These are phyloP conservation scores for Phortica okadai DNA, from an alignment of 2,888 invertebrate genomes.

Conservation along the genomic window DNA sequence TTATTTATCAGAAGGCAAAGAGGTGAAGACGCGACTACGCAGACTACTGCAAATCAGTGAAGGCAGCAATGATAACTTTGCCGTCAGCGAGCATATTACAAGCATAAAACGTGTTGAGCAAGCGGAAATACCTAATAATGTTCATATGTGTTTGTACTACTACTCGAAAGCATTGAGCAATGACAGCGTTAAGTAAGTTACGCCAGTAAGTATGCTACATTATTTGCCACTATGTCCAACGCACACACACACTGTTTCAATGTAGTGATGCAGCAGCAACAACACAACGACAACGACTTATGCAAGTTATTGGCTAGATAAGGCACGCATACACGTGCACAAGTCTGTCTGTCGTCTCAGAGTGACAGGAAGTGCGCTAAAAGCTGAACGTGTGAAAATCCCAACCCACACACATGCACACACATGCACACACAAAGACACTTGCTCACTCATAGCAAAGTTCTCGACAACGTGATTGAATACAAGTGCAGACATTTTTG, in stretches of 20 bases:
- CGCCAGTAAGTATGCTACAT: conserved; percentile 49
- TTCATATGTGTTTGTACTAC: neutral
- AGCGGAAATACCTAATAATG: neutral
- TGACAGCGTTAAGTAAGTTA: conserved; percentile 5
- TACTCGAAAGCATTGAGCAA: neutral
- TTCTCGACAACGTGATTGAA: too few relatives aligned
- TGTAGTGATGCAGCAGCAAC: too few relatives aligned
- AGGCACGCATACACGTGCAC: conserved; percentile 59
- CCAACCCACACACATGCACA: conserved; percentile 27
- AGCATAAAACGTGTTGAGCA: conserved; percentile 11
- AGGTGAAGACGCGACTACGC: too few relatives aligned
- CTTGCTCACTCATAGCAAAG: neutral
- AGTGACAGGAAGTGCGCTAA: conserved; percentile 45
- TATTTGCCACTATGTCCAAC: conserved; percentile 51
- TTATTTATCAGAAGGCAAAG: too few relatives aligned
- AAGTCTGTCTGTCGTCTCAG: neutral
- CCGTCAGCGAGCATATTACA: neutral
- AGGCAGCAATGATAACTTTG: neutral
- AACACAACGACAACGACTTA: too few relatives aligned
- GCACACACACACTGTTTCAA: too few relatives aligned
- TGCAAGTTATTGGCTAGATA: conserved; percentile 62
- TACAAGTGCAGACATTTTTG: too few relatives aligned
- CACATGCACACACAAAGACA: neutral
- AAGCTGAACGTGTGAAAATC: conserved; percentile 60
- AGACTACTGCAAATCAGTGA: too few relatives aligned